Evolutionary conservation across 1,140 invertebrate genomes (phyloP).

Genomic region (Euschistus heros): DNA sequence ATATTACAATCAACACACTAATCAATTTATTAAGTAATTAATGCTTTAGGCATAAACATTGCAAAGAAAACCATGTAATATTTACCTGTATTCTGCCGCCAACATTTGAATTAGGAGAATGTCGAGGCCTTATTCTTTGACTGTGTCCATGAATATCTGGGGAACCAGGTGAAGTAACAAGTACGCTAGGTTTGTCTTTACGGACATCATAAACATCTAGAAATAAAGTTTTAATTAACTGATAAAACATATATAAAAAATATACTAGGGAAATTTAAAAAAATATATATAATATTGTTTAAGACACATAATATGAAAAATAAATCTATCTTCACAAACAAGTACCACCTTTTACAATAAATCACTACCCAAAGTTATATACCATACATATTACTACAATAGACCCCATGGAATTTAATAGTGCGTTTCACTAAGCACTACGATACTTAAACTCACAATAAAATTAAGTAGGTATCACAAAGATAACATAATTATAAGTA

Average conservation of each 20-base stretch:
- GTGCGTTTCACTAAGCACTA: too few species aligned
- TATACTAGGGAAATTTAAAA: not conserved
- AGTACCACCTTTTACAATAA: not conserved
- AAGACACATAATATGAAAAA: not conserved
- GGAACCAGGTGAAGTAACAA: constrained; percentile 78
- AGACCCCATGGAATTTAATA: too few species aligned
- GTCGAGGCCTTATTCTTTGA: constrained; percentile 36
- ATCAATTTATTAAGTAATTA: too few species aligned
- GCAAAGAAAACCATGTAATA: too few species aligned
- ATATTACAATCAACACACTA: too few species aligned
- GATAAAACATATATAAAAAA: too few species aligned
- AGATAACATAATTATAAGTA: too few species aligned
- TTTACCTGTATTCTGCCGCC: constrained; percentile 46
- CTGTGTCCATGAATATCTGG: constrained; percentile 53
- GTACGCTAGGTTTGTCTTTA: constrained; percentile 66
- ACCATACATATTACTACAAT: too few species aligned
- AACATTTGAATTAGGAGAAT: constrained; percentile 29
- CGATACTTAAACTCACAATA: too few species aligned
- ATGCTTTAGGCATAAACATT: too few species aligned
- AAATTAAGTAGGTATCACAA: too few species aligned
- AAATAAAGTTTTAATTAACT: constrained; percentile 21
- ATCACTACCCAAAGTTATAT: too few species aligned
- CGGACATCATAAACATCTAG: constrained; percentile 52
- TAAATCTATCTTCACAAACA: not conserved
- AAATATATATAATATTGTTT: not conserved